Evolutionary conservation across 2,113 vertebrate species (phyloP), one percentile per base, ranked within the genome.

Genomic region (Dromaius novaehollandiae): DNA sequence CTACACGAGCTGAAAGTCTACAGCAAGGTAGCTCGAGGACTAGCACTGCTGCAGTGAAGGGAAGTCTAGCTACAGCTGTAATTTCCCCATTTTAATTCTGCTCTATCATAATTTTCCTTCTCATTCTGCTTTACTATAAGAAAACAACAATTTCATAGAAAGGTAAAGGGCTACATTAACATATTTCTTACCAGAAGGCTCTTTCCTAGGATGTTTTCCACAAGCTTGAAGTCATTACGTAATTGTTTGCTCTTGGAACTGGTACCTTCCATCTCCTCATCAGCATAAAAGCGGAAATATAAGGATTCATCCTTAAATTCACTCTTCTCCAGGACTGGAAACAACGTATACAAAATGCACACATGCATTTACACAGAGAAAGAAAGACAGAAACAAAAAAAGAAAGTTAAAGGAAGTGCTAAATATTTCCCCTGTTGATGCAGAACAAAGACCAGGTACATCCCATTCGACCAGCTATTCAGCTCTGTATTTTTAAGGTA

Each of bases 241-340:
- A 99, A 98, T 84, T 99, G 99, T 92, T 99, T 99, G 98, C 97
- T 99, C 98, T 99, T 99, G 89, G 97, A 97, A 98, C 99, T 98
- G 11, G 98, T 99, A 48, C 99, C 99, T 91, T 99, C 99, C 60
- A 98, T 99, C 97, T 99, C 99, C 93, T 99, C 99, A 20, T 99
- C 99, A 1, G 99, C 99, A 3, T 99, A 99, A 97, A 99, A 99
- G 60, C 99, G 99, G 98, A 99, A 99, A 96, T 99, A 99, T 65
- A 99, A 99, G 13, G 99, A 99, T 81, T 99, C 99, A 11, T 99
- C 99, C 98, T 99, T 99, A 97, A 99, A 99, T 96, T 99, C 99
- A 6, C 99, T 99, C 97, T 99, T 99, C 98, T 99, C 99, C 95
- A 99, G 96, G 85, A 99, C 99, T 99, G 92, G 51, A 89, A 90